These are phyloP conservation scores for Zoanthus solanderi DNA, from an alignment of 92 coral and sea anemone genomes.

Conservation along the genomic window DNA sequence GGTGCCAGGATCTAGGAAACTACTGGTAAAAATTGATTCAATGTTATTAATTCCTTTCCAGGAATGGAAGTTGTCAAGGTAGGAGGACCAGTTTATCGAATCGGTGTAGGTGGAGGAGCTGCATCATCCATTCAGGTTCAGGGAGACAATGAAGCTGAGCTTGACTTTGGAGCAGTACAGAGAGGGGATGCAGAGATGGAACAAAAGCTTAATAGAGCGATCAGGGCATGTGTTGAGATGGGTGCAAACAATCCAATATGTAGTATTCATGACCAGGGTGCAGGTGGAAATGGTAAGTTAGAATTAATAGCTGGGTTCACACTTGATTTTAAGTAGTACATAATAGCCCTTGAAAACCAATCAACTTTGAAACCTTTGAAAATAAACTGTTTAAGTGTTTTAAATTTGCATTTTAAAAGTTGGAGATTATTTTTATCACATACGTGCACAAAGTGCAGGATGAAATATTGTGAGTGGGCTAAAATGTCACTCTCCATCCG, in stretches of 20 bases:
- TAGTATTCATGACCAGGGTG: conserved; percentile 98
- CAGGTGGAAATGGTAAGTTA: conserved; percentile 95
- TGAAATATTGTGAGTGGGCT: no score
- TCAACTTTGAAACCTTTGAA: no score
- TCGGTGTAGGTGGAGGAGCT: conserved; percentile 99
- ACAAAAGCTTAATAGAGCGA: conserved; percentile 93
- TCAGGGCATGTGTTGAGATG: conserved; percentile 96
- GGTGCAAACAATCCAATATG: conserved; percentile 83
- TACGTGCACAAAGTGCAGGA: no score
- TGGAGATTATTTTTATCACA: no score
- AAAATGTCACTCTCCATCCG: no score
- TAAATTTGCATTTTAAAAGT: no score
- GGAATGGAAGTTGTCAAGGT: conserved; percentile 97
- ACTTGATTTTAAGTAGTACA: no score
- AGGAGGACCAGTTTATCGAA: conserved; percentile 98
- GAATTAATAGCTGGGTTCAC: no score
- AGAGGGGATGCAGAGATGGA: conserved; percentile 99
- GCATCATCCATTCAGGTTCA: conserved; percentile 98
- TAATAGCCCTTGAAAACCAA: no score
- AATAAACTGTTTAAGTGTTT: no score
- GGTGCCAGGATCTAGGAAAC: no score
- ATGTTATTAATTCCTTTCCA: conserved; percentile 2
- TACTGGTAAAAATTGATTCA: neutral
- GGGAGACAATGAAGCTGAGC: conserved; percentile 95
- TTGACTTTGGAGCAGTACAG: conserved; percentile 99